Conservation (phyloP, 2,113 vertebrate species). For the Sebastes fasciatus region DNA sequence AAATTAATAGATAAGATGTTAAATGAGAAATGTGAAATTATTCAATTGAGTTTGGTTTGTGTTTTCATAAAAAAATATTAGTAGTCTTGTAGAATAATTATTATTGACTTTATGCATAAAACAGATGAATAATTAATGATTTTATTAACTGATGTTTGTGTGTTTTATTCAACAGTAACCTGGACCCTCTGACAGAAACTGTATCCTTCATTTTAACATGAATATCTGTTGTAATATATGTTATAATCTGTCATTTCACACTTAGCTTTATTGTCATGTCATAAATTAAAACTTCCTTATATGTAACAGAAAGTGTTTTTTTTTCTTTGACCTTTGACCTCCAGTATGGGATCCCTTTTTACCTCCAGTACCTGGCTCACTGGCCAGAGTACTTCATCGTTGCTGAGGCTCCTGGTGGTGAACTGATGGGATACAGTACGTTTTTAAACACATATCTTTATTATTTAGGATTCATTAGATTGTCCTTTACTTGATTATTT, state of each 20-base stretch:
- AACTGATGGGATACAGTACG: conserved; percentile 95
- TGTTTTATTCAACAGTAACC: conserved; percentile 85
- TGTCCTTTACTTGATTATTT: background rate
- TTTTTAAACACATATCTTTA: background rate
- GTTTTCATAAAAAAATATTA: fast-evolving
- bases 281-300: background rate
- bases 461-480: background rate
- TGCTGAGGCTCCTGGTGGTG: conserved; percentile 94
- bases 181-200: conserved; percentile 96
- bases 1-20: too few species aligned
- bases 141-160: conserved; percentile 19
- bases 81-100: fast-evolving
- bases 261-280: background rate
- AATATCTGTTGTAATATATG: too few species aligned
- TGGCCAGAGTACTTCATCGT: conserved; percentile 99
- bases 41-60: background rate
- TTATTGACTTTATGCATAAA: background rate
- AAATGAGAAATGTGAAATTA: background rate
- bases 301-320: background rate
- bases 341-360: conserved; percentile 97
- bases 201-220: conserved; percentile 87
- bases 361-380: conserved; percentile 96
- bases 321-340: conserved; percentile 55
- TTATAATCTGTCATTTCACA: too few species aligned
- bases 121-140: background rate